Conservation (phyloP, 1,140 invertebrate species). For the Aphis craccivora region DNA sequence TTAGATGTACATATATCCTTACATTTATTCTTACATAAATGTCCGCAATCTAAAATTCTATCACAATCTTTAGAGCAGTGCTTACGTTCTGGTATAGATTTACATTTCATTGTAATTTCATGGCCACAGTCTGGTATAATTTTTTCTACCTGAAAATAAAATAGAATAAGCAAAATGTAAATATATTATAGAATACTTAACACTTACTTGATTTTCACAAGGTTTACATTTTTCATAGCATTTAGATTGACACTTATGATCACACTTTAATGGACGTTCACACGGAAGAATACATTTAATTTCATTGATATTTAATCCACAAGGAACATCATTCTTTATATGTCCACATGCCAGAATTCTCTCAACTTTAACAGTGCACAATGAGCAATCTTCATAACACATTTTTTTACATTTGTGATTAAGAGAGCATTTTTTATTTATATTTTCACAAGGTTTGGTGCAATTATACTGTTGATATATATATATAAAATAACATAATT, state of each 20-base stretch:
- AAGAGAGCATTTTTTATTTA: slow-evolving; percentile 64
- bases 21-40: neutral
- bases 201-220: neutral
- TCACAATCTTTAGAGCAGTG: neutral
- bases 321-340: neutral
- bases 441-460: slow-evolving; percentile 63
- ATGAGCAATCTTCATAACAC: slow-evolving; percentile 66
- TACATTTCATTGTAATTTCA: neutral
- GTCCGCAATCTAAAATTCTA: neutral
- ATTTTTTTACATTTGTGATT: slow-evolving; percentile 66
- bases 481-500: neutral
- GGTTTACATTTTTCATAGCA: slow-evolving; percentile 18
- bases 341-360: slow-evolving; percentile 19
- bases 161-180: too few species aligned
- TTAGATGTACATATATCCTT: neutral
- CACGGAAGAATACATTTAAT: slow-evolving; percentile 19
- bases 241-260: slow-evolving; percentile 41
- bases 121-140: slow-evolving; percentile 42
- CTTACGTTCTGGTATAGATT: neutral
- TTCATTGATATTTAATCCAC: neutral
- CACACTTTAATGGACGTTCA: neutral
- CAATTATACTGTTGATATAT: slow-evolving; percentile 12
- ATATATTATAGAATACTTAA: neutral
- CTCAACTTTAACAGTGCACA: neutral
- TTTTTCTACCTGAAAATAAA: slow-evolving; percentile 20